These are phyloP conservation scores for Synaphobranchus kaupii DNA, from an alignment of 2,797 vertebrate species.

Conservation along the genomic window DNA sequence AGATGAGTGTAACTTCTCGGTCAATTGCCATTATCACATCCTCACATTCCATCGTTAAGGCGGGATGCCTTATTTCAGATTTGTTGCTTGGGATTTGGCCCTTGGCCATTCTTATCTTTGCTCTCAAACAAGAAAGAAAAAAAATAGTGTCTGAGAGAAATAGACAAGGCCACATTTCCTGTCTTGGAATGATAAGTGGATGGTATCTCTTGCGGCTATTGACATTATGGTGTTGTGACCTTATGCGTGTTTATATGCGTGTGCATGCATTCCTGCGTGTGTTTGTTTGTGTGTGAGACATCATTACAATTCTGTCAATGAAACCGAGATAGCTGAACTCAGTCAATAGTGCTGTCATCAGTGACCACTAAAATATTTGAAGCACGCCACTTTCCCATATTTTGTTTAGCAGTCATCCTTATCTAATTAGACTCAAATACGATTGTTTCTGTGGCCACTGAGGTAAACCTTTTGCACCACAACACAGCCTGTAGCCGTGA, in stretches of 20 bases:
- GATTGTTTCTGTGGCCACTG: not conserved
- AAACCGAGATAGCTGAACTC: not conserved
- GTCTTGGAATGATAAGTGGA: not conserved
- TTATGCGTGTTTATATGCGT: not conserved
- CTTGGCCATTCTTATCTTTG: not conserved
- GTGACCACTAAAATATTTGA: not conserved
- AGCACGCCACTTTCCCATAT: not conserved
- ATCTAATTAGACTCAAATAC: not conserved
- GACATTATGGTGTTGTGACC: not conserved
- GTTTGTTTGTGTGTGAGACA: not conserved
- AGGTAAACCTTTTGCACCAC: not conserved
- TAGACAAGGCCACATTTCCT: not conserved
- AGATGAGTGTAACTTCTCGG: not conserved
- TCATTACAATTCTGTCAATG: not conserved
- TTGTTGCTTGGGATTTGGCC: not conserved
- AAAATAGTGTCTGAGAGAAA: not conserved
- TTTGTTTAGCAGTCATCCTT: not conserved
- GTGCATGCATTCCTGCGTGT: not conserved
- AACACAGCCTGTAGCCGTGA: not conserved
- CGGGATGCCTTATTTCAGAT: not conserved
- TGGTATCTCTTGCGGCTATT: not conserved
- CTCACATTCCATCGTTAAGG: not conserved
- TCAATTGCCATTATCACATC: not conserved
- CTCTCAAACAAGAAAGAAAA: slow-evolving; percentile 8
- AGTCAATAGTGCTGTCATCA: not conserved